phyloP scores from a whole-genome alignment of 1,140 invertebrate genomes.

The Drosophila tropicalis region DNA sequence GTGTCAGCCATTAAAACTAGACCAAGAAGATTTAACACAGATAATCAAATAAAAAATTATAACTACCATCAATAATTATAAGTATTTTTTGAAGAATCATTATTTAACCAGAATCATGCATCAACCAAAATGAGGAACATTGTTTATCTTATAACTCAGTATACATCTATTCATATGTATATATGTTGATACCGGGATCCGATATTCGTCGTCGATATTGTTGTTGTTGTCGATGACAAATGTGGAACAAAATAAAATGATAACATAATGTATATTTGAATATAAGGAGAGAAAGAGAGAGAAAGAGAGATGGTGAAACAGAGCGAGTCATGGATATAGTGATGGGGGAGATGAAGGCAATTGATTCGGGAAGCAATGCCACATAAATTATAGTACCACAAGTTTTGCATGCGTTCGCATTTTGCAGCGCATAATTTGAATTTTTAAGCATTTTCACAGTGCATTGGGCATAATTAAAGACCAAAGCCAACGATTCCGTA shows the following conservation, averaged over 20 bases:
- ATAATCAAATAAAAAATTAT: too few species aligned
- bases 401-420: constrained; percentile 68
- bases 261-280: too few species aligned
- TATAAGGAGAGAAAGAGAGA: constrained; percentile 21
- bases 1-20: too few species aligned
- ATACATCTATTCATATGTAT: constrained; percentile 39
- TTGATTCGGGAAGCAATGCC: constrained; percentile 20
- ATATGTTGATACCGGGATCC: constrained; percentile 33
- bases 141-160: constrained; percentile 2
- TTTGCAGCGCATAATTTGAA: constrained; percentile 75
- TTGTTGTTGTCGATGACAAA: constrained; percentile 48
- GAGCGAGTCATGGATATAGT: constrained; percentile 6
- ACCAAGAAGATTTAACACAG: too few species aligned
- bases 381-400: constrained; percentile 67
- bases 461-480: constrained; percentile 75
- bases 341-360: constrained; percentile 3
- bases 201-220: constrained; percentile 9
- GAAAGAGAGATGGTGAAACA: too few species aligned
- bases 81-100: too few species aligned
- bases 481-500: constrained; percentile 21
- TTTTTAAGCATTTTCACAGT: constrained; percentile 78
- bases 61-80: too few species aligned
- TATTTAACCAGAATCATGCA: neutral
- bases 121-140: neutral
- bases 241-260: constrained; percentile 70